Conservation (phyloP, 2,888 invertebrate species). For the Caprella mutica region DNA sequence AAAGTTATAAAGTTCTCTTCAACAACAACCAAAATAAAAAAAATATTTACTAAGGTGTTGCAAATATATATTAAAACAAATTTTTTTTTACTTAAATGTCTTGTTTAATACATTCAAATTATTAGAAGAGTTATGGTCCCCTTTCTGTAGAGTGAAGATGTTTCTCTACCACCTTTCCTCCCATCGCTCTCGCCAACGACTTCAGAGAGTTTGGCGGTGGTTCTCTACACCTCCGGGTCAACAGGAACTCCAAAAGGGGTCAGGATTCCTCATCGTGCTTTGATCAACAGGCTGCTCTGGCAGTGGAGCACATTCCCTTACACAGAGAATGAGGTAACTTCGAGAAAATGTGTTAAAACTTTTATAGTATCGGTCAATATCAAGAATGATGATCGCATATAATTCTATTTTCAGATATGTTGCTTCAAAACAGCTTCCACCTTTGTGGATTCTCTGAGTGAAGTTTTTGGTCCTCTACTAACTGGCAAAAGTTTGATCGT, state of each 20-base stretch:
- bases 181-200: background rate
- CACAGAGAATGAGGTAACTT: slow-evolving; percentile 49
- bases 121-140: too few relatives aligned
- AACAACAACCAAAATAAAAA: too few relatives aligned
- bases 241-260: slow-evolving; percentile 85
- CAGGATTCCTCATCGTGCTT: slow-evolving; percentile 59
- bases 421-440: slow-evolving; percentile 84
- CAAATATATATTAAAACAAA: background rate
- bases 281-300: slow-evolving; percentile 74
- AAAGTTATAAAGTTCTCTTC: too few relatives aligned
- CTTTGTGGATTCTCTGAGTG: slow-evolving; percentile 78
- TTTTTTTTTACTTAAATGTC: too few relatives aligned
- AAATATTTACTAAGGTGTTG: background rate
- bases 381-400: too few relatives aligned
- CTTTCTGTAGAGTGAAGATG: too few relatives aligned
- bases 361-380: too few relatives aligned
- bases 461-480: slow-evolving; percentile 74
- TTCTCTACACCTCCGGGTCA: slow-evolving; percentile 77
- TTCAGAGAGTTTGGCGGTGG: slow-evolving; percentile 51
- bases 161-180: too few relatives aligned
- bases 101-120: too few relatives aligned
- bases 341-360: background rate
- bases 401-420: slow-evolving; percentile 44
- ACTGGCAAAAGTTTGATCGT: slow-evolving; percentile 60
- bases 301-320: slow-evolving; percentile 75